phyloP scores from a whole-genome alignment of 2,113 vertebrate genomes.

The Periophthalmus modestus region DNA sequence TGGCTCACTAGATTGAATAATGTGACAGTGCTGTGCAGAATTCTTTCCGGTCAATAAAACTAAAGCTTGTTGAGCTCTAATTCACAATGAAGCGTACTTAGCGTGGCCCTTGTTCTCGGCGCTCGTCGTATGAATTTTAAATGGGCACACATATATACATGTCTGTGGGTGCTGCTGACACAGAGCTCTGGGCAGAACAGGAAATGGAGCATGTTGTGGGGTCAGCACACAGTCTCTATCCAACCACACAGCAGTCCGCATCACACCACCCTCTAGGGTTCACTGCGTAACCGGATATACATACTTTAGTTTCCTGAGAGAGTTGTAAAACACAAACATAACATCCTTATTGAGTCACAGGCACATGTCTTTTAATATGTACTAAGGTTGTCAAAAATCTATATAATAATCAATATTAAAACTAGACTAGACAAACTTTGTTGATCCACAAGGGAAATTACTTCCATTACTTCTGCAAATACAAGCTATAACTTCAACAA shows the following conservation, averaged over 20 bases:
- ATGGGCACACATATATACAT: slow-evolving; percentile 10
- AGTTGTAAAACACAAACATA: not conserved
- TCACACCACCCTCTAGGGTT: slow-evolving; percentile 39
- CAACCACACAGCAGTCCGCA: slow-evolving; percentile 41
- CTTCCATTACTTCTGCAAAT: too few relatives aligned
- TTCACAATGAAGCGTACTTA: not conserved
- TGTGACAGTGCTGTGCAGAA: not conserved
- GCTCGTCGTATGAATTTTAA: slow-evolving; percentile 2
- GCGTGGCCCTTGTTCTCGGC: not conserved
- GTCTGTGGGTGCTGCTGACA: slow-evolving; percentile 47
- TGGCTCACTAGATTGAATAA: not conserved
- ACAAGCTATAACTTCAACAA: too few relatives aligned
- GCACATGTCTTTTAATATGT: too few relatives aligned
- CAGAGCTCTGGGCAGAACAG: slow-evolving; percentile 59
- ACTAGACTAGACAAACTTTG: too few relatives aligned
- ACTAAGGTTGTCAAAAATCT: too few relatives aligned
- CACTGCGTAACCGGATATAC: slow-evolving; percentile 9
- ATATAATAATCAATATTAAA: too few relatives aligned
- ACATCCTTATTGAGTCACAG: too few relatives aligned
- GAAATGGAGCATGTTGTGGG: slow-evolving; percentile 68
- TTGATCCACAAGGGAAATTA: too few relatives aligned
- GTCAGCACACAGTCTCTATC: slow-evolving; percentile 59
- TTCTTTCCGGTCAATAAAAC: slow-evolving; percentile 10
- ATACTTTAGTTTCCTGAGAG: not conserved
- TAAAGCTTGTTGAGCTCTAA: slow-evolving; percentile 6